A percentile compares a stretch with the other conserved stretches of the same genome.
These are phyloP conservation scores for Rhynchotus rufescens DNA, from an alignment of 2,797 vertebrate genomes.

Conservation along the genomic window DNA sequence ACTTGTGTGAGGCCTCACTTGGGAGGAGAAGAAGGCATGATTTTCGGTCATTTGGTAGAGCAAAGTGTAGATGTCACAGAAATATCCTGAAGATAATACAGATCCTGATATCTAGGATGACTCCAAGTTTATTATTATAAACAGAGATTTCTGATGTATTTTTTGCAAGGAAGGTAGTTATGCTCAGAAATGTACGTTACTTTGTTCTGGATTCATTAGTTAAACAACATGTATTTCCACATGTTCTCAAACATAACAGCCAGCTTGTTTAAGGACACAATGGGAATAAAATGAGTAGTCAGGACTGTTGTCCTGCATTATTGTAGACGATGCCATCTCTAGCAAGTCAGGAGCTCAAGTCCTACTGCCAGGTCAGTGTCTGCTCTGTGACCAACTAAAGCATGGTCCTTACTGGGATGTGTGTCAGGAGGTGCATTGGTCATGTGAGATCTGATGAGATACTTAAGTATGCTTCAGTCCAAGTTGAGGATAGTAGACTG, in stretches of 20 bases:
- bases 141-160: background rate
- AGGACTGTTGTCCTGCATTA: background rate
- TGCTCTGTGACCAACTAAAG: background rate
- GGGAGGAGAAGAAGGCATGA: background rate
- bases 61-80: background rate
- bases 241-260: background rate
- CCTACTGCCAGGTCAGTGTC: background rate
- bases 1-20: background rate
- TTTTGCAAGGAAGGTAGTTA: background rate
- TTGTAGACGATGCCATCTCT: background rate
- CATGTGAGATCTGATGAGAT: background rate
- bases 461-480: background rate
- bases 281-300: background rate
- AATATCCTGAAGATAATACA: background rate
- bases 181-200: background rate
- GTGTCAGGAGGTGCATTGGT: background rate
- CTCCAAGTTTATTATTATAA: background rate
- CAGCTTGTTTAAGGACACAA: background rate
- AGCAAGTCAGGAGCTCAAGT: background rate
- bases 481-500: background rate
- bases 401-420: fast-evolving
- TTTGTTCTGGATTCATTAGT: background rate
- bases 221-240: background rate
- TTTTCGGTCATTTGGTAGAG: background rate
- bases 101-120: background rate